Base-by-base conservation (phyloP, 2,888 invertebrate genomes). In the Bombylius major region DNA sequence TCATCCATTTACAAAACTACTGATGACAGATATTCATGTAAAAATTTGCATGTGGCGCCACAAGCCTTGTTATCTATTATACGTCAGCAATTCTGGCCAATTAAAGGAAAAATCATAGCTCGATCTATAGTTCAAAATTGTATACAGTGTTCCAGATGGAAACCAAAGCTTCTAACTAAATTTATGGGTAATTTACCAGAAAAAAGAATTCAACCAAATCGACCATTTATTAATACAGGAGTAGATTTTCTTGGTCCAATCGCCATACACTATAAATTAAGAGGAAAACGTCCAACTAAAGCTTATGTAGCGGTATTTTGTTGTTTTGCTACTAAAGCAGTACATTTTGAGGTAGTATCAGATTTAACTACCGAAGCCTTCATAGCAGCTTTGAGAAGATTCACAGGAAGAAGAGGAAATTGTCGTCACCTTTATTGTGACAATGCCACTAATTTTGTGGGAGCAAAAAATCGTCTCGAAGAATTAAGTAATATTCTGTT, bases 151-250 rank as follows among this genome's bases (percentile, higher is more conserved):
- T 53, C 50, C n/a, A 50, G 56, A 50, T 52, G 57, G 11, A 60
- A 56, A 42, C 58, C 59, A 34, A 55, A 54, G 31, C 8, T 57
- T 31, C 12, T 56, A 32, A 46, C 50, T 12, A 64, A 64, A 47
- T 34, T 62, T 1, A 66, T 67, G 65, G 64, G 63, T 32, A 55
- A 65, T 57, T 55, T 66, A 23, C 66, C 66, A 4, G 36, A 13
- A 23, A 47, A 39, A 42, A 54, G 65, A 47, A 51, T 56, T 9
- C 44, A 23, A 14, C 50, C 55, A 14, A 52, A 56, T 45, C n/a
- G 59, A 14, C 54, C 57, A 50, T 57, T 60, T 49, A 44, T 56
- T 4, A 53, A 57, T 34, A 42, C 55, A 44, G 61, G 56, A 1
- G 54, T 59, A 31, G 57, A 58, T 34, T 59, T 50, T 44, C 47